Evolutionary conservation across 1,140 invertebrate species (phyloP), one percentile per base, ranked within the genome.

Genomic region (Latrodectus geometricus): DNA sequence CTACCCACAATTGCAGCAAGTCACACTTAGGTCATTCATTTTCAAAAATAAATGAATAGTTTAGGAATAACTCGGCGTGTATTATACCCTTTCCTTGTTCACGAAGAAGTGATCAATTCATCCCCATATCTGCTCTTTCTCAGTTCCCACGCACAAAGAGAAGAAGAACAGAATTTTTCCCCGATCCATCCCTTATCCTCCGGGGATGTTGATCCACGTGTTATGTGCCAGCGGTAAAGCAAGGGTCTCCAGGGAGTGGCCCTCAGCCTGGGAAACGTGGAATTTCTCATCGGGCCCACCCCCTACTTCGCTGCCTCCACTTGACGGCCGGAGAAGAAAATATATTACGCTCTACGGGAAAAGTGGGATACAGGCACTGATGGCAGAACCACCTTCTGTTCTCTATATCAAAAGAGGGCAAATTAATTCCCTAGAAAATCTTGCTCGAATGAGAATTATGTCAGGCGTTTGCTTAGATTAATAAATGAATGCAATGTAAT

Each of bases 141-240:
- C 61, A 8, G 69, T 82, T 73, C 79, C 79, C 79, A 82, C 79
- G 79, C 73, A 52, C 12, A 50, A 23, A n/a, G 20, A 54, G 14
- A 23, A 9, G 23, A 21, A 14, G 66, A 52, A 21, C 49, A 9
- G 20, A 48, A 65, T 50, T 23, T 65, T 50, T 0, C 74, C 14
- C 49, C 14, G 23, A 21, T 52, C 20, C 9, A 8, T 52, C 35
- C 35, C 7, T 11, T 23, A 20, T 48, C n/a, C 79, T 61, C 79
- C 9, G 11, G 69, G 70, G 79, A 82, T 66, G 79, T n/a, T 82
- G 69, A 72, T 35, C 79, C 79, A 82, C 79, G 79, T 73, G 79
- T 52, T 80, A 15, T 7, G n/a, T n/a, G 49, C 7, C 65, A 20
- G 78, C 23, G 9, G n/a, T n/a, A 8, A 17, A 14, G 21, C 12